A percentile compares a stretch with the other conserved stretches of the same genome.
phyloP scores from a whole-genome alignment of 2,797 vertebrate genomes.

The Sciurus carolinensis region DNA sequence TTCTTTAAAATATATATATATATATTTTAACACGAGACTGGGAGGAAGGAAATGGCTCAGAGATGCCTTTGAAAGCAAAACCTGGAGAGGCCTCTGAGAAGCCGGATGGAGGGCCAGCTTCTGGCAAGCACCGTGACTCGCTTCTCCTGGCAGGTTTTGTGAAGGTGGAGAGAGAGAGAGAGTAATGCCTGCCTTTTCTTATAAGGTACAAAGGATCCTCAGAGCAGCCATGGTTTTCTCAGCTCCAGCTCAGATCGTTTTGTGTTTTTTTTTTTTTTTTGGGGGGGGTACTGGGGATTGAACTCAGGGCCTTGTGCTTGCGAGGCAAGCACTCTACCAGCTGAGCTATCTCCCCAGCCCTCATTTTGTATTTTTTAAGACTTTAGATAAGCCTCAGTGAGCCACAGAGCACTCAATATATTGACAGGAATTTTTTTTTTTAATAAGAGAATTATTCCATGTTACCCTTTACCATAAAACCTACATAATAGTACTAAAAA shows the following conservation, averaged over 20 bases:
- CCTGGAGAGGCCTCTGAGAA: background rate
- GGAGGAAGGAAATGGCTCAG: too few relatives aligned
- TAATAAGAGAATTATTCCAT: background rate
- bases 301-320: too few relatives aligned
- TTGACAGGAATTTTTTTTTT: background rate
- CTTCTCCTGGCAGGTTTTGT: too few relatives aligned
- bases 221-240: background rate
- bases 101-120: fast-evolving
- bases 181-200: background rate
- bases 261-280: background rate
- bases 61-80: background rate
- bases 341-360: too few relatives aligned
- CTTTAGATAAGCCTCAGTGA: background rate
- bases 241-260: background rate
- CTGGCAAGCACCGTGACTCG: background rate
- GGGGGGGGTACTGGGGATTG: too few relatives aligned
- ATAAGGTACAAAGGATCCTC: background rate
- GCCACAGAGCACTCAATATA: background rate
- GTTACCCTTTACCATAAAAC: background rate
- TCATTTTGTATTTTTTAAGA: background rate
- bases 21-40: too few relatives aligned
- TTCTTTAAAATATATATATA: too few relatives aligned
- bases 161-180: background rate
- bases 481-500: fast-evolving
- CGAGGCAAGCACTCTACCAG: too few relatives aligned